Percentiles rank a stretch among this genome's conserved stretches.
phyloP scores from a whole-genome alignment of 1,140 invertebrate genomes.

The Condylostylus longicornis region DNA sequence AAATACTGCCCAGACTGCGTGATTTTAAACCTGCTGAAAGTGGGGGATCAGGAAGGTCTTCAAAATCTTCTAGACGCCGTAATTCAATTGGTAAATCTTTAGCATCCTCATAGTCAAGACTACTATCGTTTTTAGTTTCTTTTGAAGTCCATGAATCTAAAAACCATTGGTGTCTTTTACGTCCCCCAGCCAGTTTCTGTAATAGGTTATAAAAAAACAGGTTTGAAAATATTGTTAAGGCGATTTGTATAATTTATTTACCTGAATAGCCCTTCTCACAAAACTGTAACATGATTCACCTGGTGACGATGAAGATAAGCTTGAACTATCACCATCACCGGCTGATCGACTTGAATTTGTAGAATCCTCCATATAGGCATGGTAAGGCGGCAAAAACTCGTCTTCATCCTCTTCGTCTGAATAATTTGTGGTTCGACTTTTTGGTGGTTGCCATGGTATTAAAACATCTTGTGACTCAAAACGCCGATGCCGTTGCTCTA shows the following conservation, averaged over 20 bases:
- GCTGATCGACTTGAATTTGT: conserved; percentile 33
- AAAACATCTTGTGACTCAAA: conserved; percentile 69
- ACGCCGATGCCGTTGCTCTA: conserved; percentile 82
- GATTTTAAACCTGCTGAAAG: conserved; percentile 30
- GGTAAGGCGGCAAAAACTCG: conserved; percentile 39
- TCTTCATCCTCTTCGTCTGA: conserved; percentile 30
- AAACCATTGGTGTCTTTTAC: conserved; percentile 56
- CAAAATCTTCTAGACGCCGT: conserved; percentile 61
- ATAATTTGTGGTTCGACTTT: conserved; percentile 31
- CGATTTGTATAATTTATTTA: conserved; percentile 17
- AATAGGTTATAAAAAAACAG: conserved; percentile 3
- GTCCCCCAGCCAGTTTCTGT: conserved; percentile 58
- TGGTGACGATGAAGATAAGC: conserved; percentile 74
- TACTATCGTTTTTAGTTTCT: conserved; percentile 38
- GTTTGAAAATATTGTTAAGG: background rate
- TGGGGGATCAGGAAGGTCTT: conserved; percentile 35
- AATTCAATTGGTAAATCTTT: conserved; percentile 78
- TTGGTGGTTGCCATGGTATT: conserved; percentile 80
- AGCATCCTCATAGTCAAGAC: conserved; percentile 42
- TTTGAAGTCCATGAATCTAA: conserved; percentile 56
- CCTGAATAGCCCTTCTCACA: conserved; percentile 72
- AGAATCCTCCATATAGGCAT: conserved; percentile 48
- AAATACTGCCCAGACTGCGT: conserved; percentile 59
- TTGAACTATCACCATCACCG: conserved; percentile 43
- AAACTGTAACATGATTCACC: conserved; percentile 91